Base-by-base conservation (phyloP, 2,113 vertebrate genomes). In the Bufo gargarizans region DNA sequence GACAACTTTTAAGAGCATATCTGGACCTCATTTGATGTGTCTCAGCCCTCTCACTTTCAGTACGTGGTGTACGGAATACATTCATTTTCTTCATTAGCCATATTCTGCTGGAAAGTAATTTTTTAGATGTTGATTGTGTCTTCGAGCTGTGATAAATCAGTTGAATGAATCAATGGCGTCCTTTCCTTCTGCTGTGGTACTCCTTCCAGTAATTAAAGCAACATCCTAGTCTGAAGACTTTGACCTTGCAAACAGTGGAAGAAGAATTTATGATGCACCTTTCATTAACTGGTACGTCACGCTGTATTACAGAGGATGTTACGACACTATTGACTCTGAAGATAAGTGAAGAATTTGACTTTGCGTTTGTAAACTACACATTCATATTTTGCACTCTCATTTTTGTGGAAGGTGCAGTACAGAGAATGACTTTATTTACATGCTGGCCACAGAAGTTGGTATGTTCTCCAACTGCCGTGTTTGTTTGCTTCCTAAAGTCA, bases 211-310 rank as follows among this genome's bases (percentile, higher is more conserved):
- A 86, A 86, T 79, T 67, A 86, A 86, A 67, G 59, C 76, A 22
- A 79, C 58, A 86, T 77, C 59, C 72, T 22, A 22, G 20, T 43
- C 59, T 78, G 58, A 16, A 63, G 85, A 55, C 85, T 79, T 50
- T 67, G 85, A 86, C 85, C 85, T 86, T 86, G 85, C 19, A 86
- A 77, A 63, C 76, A 49, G n/a, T 11, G 45, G 43, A 47, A 55
- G n/a, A 67, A 55, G 59, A 86, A 86, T 86, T 86, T 86, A 86
- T 78, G 85, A 79, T 56, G 76, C 76, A 11, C 84, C 55, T 76
- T 85, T 85, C 59, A 85, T 85, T 76, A 85, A 71, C 53, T 14
- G 19, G 43, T 50, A 14, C 22, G 55, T 82, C 86, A n/a, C n/a
- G 65, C 76, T 47, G 33, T 77, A 77, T 59, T 59, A 78, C 19